These are phyloP conservation scores for Siniperca undulata DNA, from an alignment of 2,797 vertebrate species.

Conservation along the genomic window DNA sequence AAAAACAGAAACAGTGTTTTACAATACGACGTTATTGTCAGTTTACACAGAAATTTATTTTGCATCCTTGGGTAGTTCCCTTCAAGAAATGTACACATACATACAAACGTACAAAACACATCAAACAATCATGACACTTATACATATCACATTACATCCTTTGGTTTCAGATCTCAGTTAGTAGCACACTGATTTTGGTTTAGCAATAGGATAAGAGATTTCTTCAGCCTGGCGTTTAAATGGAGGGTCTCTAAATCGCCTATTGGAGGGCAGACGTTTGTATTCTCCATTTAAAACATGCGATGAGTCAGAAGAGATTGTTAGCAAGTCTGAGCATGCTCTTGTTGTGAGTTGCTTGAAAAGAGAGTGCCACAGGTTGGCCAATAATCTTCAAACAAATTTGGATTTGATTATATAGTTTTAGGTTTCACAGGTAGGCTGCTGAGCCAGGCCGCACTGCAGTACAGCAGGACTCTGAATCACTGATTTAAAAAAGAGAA, in stretches of 20 bases:
- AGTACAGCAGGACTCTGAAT: too few relatives aligned
- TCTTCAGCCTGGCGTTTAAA: neutral
- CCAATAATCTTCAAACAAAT: neutral
- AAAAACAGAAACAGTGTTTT: neutral
- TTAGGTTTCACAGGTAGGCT: neutral
- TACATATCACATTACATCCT: too few relatives aligned
- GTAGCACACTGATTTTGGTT: too few relatives aligned
- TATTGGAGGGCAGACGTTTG: neutral
- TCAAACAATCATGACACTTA: too few relatives aligned
- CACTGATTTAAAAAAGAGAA: too few relatives aligned
- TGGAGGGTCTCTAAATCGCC: neutral
- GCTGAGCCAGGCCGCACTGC: too few relatives aligned
- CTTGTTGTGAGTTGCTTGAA: neutral
- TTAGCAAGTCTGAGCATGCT: constrained; percentile 3
- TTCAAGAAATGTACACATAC: too few relatives aligned
- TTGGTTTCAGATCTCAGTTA: too few relatives aligned
- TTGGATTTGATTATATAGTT: neutral
- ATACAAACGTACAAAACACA: too few relatives aligned
- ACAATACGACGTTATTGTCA: too few relatives aligned
- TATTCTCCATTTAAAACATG: neutral
- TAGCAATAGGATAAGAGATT: neutral
- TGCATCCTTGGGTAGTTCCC: too few relatives aligned
- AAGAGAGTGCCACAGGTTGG: neutral
- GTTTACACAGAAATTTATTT: too few relatives aligned
- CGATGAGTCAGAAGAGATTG: neutral